A percentile compares a stretch with the other conserved stretches of the same genome.
These are phyloP conservation scores for Acanthococcus lagerstroemiae DNA, from an alignment of 2,888 invertebrate genomes.

Conservation along the genomic window DNA sequence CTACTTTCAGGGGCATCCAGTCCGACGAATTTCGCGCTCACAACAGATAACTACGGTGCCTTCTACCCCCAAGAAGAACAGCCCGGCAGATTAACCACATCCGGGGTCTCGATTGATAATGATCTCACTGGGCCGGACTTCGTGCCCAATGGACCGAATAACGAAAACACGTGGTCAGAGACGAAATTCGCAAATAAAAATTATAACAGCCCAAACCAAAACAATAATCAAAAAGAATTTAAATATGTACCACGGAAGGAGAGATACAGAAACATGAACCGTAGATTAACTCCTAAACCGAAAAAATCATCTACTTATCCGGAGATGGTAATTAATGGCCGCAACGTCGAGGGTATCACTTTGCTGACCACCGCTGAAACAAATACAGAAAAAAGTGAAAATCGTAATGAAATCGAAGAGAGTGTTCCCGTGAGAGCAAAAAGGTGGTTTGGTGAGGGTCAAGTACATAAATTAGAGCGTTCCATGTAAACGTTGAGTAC, in stretches of 20 bases:
- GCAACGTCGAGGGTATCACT: neutral
- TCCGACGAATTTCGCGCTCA: slow-evolving; percentile 1
- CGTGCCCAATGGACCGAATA: neutral
- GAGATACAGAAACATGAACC: neutral
- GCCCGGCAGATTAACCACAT: too few species aligned
- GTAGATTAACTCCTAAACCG: neutral
- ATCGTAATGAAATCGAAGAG: too few species aligned
- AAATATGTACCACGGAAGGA: slow-evolving; percentile 9
- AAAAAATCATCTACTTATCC: neutral
- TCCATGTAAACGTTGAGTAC: too few species aligned
- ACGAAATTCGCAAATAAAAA: slow-evolving; percentile 2
- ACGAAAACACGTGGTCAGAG: slow-evolving; percentile 12
- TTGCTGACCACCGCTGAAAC: slow-evolving; percentile 2
- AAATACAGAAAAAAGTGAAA: too few species aligned
- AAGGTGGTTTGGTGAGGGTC: too few species aligned
- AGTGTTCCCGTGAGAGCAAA: too few species aligned
- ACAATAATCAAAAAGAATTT: neutral
- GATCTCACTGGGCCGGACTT: neutral
- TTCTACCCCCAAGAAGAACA: slow-evolving; percentile 17
- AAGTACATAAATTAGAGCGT: too few species aligned
- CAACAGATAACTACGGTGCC: slow-evolving; percentile 8
- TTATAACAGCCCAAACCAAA: too few species aligned
- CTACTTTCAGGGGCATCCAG: too few species aligned
- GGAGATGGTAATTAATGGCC: slow-evolving; percentile 3
- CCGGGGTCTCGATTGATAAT: too few species aligned